Percentiles rank a stretch among this genome's conserved stretches.
These are phyloP conservation scores for Ormyrus rosae DNA, from an alignment of 2,888 invertebrate genomes.

Conservation along the genomic window DNA sequence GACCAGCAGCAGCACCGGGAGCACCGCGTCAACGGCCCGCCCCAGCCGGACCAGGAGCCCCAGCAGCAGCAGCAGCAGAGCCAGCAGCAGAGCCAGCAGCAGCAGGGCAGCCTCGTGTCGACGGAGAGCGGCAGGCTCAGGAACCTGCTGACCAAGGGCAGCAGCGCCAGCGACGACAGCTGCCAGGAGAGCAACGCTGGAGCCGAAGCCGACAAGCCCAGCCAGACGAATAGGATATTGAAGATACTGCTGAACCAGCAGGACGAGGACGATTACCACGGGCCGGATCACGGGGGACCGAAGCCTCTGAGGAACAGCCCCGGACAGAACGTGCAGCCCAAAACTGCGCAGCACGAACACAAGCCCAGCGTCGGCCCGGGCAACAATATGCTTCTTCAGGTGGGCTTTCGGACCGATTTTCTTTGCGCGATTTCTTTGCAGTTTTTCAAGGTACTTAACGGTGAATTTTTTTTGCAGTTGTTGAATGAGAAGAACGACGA, in stretches of 20 bases:
- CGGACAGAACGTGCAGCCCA: conserved; percentile 25
- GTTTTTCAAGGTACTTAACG: background rate
- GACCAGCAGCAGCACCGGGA: conserved; percentile 48
- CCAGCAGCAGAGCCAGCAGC: conserved; percentile 74
- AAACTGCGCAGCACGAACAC: conserved; percentile 55
- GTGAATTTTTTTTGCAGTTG: conserved; percentile 77
- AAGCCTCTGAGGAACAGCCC: conserved; percentile 40
- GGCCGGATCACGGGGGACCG: conserved; percentile 16
- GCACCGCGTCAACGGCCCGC: conserved; percentile 49
- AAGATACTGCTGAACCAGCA: conserved; percentile 82
- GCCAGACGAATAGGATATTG: conserved; percentile 78
- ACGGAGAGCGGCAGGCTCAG: conserved; percentile 77
- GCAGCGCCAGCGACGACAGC: conserved; percentile 65
- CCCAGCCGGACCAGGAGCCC: conserved; percentile 76
- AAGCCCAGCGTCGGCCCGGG: conserved; percentile 71
- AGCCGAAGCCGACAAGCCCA: conserved; percentile 66
- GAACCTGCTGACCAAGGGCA: conserved; percentile 76
- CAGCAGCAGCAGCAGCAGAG: conserved; percentile 71
- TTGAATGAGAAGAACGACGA: conserved; percentile 90
- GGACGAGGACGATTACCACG: conserved; percentile 80
- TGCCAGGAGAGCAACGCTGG: conserved; percentile 62
- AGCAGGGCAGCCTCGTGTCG: conserved; percentile 60
- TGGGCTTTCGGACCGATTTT: conserved; percentile 62
- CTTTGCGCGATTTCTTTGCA: no score
- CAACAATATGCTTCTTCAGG: conserved; percentile 82